phyloP scores from a whole-genome alignment of 1,140 invertebrate genomes.

The Heliconius congener region DNA sequence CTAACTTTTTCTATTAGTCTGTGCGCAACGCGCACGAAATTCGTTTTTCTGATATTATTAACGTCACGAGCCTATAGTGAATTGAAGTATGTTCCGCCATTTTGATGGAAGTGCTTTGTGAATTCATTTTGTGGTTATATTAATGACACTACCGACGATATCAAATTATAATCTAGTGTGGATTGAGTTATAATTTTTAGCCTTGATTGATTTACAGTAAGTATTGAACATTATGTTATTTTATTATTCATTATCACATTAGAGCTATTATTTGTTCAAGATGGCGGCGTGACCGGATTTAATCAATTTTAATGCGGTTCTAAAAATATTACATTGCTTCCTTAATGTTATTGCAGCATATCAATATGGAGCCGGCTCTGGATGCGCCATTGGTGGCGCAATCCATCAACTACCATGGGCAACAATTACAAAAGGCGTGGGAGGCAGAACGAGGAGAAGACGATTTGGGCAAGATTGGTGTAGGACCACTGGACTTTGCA shows the following conservation, averaged over 20 bases:
- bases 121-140: conserved; percentile 10
- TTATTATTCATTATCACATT: background rate
- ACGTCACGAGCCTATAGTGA: background rate
- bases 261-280: background rate
- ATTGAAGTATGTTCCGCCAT: background rate
- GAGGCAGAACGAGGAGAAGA: conserved; percentile 89
- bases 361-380: conserved; percentile 79
- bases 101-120: conserved; percentile 1
- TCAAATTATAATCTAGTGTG: background rate
- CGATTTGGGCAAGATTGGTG: conserved; percentile 85
- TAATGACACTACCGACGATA: background rate
- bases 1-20: background rate
- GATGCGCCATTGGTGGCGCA: conserved; percentile 86
- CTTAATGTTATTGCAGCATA: conserved; percentile 18
- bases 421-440: conserved; percentile 92
- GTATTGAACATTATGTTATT: background rate
- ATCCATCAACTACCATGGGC: conserved; percentile 91
- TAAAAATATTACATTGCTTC: background rate
- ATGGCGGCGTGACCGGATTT: conserved; percentile 7
- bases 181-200: background rate
- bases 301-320: background rate
- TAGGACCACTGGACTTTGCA: conserved; percentile 86
- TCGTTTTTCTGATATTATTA: background rate
- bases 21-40: background rate
- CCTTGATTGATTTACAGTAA: background rate